Base-by-base conservation (phyloP, 2,888 invertebrate species). In the Lasioglossum figueresi region DNA sequence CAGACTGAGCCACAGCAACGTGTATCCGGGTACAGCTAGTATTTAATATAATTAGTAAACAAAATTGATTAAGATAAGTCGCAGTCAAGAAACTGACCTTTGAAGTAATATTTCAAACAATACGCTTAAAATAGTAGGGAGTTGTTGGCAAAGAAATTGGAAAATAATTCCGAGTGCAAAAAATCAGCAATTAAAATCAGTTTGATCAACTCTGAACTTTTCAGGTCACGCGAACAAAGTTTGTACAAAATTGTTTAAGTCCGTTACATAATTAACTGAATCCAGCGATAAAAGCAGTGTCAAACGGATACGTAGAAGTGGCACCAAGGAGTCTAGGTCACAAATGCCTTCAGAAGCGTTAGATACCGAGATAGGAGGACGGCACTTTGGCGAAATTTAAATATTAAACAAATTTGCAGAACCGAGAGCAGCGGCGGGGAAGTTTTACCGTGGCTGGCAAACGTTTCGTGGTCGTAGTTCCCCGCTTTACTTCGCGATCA, bases 401-500 rank as follows among this genome's bases (percentile, higher is more conserved):
- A 63, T 52, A 71, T 19, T 27, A 52, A 78, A 56, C 56, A 68
- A 76, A 76, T 78, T 72, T 74, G 10, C 48, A 76, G n/a, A 56
- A 19, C 23, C 3, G n/a, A 10, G 27, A 23, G 12, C 31, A 48
- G 59, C 45, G 48, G 45, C 23, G n/a, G 5, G 23, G 27, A 80
- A 79, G 77, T 86, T 86, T 75, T 27, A 31, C n/a, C 45, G 45
- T n/a, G 66, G 31, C 59, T 68, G 59, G 59, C 59, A 68, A 48
- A 84, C 74, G 52, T 83, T 83, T 27, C 66, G 43, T 79, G 79
- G 63, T 68, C 52, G 75, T 68, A 66, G 56, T 77, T 66, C 63
- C 10, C 66, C 34, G 63, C 56, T 86, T 87, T 72, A 48, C 56
- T 40, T 78, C 56, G 43, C 56, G 80, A 83, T 86, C 66, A 74